Conservation (phyloP, 2,113 vertebrate species). For the Rhegmatorhina hoffmannsi region DNA sequence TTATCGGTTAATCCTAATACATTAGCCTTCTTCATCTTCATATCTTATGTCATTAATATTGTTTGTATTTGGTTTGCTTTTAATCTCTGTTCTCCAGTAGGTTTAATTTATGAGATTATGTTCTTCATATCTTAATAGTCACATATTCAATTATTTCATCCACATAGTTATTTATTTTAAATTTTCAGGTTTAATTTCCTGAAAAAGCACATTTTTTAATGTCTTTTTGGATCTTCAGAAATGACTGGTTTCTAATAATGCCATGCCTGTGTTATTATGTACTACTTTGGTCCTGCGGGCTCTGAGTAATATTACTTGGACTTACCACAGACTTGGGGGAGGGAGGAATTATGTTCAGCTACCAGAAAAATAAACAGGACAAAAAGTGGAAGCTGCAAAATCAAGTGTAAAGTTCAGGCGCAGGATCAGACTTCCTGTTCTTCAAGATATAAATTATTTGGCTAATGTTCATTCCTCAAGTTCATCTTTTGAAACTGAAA, state of each 20-base stretch:
- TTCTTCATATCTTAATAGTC: not conserved
- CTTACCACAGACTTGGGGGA: not conserved
- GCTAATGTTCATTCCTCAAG: not conserved
- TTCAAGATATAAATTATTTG: not conserved
- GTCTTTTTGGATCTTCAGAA: not conserved
- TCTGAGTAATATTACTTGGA: not conserved
- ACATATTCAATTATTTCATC: not conserved
- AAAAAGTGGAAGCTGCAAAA: not conserved
- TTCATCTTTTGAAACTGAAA: not conserved
- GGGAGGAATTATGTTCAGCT: not conserved
- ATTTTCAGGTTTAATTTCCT: not conserved
- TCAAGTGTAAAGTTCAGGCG: not conserved
- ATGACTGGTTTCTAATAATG: not conserved
- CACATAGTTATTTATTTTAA: not conserved
- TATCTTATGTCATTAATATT: not conserved
- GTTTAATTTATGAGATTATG: not conserved
- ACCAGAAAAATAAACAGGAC: not conserved
- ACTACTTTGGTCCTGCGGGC: not conserved
- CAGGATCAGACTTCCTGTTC: not conserved
- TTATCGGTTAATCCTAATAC: not conserved
- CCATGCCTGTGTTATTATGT: not conserved
- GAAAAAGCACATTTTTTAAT: not conserved
- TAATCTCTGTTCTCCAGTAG: not conserved
- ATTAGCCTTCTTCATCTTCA: not conserved
- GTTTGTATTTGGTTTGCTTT: not conserved